Percentiles rank a stretch among this genome's conserved stretches.
Evolutionary conservation across 30 jellyfish, hydroid and myxozoan species (phyloP).

Genomic region (Aurelia sp.): DNA sequence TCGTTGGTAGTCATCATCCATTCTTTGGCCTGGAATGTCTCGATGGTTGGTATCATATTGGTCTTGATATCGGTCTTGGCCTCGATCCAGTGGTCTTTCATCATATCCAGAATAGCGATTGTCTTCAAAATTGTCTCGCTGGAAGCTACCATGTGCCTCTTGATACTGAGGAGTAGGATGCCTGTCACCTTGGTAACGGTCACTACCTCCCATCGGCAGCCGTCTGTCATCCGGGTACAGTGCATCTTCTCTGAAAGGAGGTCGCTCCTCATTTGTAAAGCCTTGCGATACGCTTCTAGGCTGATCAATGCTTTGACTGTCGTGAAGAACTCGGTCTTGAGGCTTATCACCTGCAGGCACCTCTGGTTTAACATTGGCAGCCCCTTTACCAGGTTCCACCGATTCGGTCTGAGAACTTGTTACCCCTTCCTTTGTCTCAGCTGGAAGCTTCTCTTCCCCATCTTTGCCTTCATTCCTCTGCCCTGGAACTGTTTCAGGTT

Average conservation of each 20-base stretch:
- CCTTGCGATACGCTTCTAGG: not conserved
- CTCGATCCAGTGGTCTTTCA: constrained; percentile 15
- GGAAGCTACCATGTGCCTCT: not conserved
- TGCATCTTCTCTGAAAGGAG: not conserved
- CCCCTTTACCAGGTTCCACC: too few species aligned
- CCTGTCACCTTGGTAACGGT: not conserved
- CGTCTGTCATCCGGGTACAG: not conserved
- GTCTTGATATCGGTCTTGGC: not conserved
- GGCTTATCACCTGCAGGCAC: not conserved
- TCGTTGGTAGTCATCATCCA: not conserved
- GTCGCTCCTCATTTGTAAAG: not conserved
- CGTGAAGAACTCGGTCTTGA: not conserved
- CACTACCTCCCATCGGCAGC: not conserved
- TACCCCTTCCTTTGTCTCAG: not conserved
- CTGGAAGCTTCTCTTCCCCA: not conserved
- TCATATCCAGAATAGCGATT: constrained; percentile 1
- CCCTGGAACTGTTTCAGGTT: not conserved
- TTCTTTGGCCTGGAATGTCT: not conserved
- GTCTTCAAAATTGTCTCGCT: not conserved
- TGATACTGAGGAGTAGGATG: not conserved
- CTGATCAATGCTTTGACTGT: not conserved
- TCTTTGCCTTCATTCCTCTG: not conserved
- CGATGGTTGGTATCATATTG: not conserved
- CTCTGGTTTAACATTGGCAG: too few species aligned
- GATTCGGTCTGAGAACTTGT: too few species aligned